Evolutionary conservation across 2,113 vertebrate genomes (phyloP), one percentile per base, ranked within the genome.

Genomic region (Sylvicapra grimmia): DNA sequence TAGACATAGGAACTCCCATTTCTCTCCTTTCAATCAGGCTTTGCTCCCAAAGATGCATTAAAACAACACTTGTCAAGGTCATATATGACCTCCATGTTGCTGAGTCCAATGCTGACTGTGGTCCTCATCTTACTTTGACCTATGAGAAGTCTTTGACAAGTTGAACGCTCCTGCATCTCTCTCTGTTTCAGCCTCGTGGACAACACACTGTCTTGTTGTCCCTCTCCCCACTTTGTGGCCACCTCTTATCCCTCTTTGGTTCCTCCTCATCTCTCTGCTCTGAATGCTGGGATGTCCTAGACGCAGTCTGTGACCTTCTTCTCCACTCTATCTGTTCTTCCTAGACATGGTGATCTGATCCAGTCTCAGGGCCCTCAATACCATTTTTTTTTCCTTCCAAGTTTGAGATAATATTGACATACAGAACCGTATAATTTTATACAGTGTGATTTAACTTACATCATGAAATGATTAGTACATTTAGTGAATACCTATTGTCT

Each of bases 81-180:
- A 29, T 0, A 21, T 27, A 12, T 44, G 88, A n/a, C 51, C 53
- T 89, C n/a, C 11, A 1, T 36, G 44, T 83, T 77, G 86, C 40
- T 40, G 19, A 75, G 36, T 25, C 72, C 8, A 0, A 0, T 1
- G 23, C 18, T 51, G 51, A 14, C 4, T 29, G 58, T 8, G 27
- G 33, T 3, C 53, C 14, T 95, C 51, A 19, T 33, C 19, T 40
- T 36, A 40, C 68, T 27, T 51, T 58, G 31, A 65, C 19, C 25
- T 75, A 2, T 63, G 54, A 21, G 90, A 86, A 75, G 31, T 15
- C n/a, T 19, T 4, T 36, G 84, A 88, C 51, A 72, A 36, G 21
- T 0, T 8, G 82, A n/a, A 87, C 2, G 3, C 33, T 49, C 13
- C 47, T 51, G 14, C 33, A 14, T 5, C 29, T 80, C 79, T 49